Evolutionary conservation across 1,140 invertebrate species (phyloP).

Genomic region (Mya arenaria): DNA sequence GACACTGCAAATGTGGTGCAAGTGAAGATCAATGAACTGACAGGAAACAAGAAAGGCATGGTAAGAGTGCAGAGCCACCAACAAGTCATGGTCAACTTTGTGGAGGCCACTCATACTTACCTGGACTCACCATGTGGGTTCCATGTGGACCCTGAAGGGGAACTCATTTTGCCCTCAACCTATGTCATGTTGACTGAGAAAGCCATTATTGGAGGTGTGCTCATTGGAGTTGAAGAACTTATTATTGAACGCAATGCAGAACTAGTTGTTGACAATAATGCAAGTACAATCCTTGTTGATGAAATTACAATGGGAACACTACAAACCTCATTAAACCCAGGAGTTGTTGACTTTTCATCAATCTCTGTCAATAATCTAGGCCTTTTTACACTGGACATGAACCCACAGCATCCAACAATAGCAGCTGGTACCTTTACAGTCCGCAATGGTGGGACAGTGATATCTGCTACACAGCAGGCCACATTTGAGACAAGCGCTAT

Average conservation of each 20-base stretch:
- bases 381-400: slow-evolving; percentile 55
- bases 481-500: slow-evolving; percentile 54
- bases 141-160: slow-evolving; percentile 69
- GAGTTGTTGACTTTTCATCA: slow-evolving; percentile 54
- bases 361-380: slow-evolving; percentile 67
- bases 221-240: slow-evolving; percentile 69
- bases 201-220: slow-evolving; percentile 64
- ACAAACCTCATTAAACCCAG: slow-evolving; percentile 57
- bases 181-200: slow-evolving; percentile 64
- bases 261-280: slow-evolving; percentile 57
- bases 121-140: slow-evolving; percentile 73
- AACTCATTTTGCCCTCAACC: slow-evolving; percentile 68
- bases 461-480: slow-evolving; percentile 30
- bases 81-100: slow-evolving; percentile 68
- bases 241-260: slow-evolving; percentile 66
- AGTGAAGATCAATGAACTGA: slow-evolving; percentile 68
- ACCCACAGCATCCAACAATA: slow-evolving; percentile 56
- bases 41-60: slow-evolving; percentile 71
- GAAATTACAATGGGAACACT: slow-evolving; percentile 48
- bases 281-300: slow-evolving; percentile 58
- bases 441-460: slow-evolving; percentile 64
- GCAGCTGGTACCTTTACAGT: slow-evolving; percentile 55
- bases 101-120: slow-evolving; percentile 74
- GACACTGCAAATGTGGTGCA: slow-evolving; percentile 62
- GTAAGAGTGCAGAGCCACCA: slow-evolving; percentile 67